A percentile compares a stretch with the other conserved stretches of the same genome.
These are phyloP conservation scores for Neosalanx taihuensis DNA, from an alignment of 2,797 vertebrate genomes.

Conservation along the genomic window DNA sequence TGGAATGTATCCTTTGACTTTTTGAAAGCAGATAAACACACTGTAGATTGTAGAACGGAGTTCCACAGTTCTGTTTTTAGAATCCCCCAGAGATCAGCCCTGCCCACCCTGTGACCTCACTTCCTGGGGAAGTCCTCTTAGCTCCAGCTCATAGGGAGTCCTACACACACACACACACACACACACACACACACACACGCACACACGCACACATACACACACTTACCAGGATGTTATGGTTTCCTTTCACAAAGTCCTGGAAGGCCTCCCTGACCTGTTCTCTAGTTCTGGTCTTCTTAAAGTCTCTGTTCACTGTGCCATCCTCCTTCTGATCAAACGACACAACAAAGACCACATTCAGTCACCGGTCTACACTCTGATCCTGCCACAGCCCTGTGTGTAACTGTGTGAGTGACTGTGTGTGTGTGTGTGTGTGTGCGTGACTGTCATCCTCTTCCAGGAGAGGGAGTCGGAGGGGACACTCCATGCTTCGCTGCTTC, in stretches of 20 bases:
- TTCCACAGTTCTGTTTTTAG: background rate
- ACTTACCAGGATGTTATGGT: conserved; percentile 84
- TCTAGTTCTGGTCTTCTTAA: conserved; percentile 94
- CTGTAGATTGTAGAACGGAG: background rate
- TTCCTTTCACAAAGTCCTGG: conserved; percentile 89
- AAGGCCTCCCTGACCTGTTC: conserved; percentile 89
- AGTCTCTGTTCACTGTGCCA: conserved; percentile 93
- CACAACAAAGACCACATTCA: too few species aligned
- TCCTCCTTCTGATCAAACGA: conserved; percentile 86
- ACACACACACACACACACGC: conserved; percentile 3
- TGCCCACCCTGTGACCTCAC: background rate
- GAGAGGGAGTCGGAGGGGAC: conserved; percentile 34
- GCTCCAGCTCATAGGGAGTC: conserved; percentile 3
- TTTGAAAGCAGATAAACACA: conserved; percentile 13
- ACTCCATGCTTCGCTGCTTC: background rate
- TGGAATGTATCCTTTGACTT: conserved; percentile 11
- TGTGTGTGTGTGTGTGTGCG: background rate
- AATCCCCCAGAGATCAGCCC: background rate
- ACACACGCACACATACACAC: background rate
- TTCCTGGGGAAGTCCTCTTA: conserved; percentile 31
- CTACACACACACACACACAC: background rate
- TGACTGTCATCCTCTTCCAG: conserved; percentile 35
- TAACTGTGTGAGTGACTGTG: background rate
- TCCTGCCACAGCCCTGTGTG: background rate
- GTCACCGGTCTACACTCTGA: background rate